Conservation (phyloP, 2,797 vertebrate genomes). For the Bovichtus variegatus region DNA sequence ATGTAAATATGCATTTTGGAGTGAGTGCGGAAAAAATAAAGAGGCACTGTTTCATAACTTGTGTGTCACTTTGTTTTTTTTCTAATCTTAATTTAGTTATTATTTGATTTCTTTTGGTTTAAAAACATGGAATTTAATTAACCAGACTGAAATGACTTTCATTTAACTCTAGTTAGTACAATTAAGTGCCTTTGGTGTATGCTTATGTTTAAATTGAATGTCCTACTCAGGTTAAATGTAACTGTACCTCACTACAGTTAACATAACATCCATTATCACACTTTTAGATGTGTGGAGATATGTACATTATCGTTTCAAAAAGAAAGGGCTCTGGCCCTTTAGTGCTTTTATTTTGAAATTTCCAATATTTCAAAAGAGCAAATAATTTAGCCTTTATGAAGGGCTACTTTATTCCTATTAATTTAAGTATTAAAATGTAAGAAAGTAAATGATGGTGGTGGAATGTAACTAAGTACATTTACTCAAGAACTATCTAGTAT, state of each 20-base stretch:
- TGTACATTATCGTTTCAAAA: not conserved
- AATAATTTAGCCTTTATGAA: not conserved
- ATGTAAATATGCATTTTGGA: slow-evolving; percentile 91
- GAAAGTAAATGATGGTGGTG: too few species aligned
- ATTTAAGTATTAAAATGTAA: not conserved
- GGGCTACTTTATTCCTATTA: not conserved
- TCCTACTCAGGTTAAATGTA: not conserved
- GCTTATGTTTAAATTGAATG: not conserved
- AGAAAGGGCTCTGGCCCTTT: not conserved
- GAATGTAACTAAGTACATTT: too few species aligned
- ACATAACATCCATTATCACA: not conserved
- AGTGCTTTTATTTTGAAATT: not conserved
- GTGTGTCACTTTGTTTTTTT: slow-evolving; percentile 43
- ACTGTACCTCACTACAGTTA: not conserved
- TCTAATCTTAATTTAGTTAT: not conserved
- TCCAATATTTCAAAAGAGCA: not conserved
- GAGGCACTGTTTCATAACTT: slow-evolving; percentile 87
- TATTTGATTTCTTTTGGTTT: too few species aligned
- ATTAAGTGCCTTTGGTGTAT: not conserved
- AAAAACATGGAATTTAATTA: too few species aligned
- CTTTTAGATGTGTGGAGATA: not conserved
- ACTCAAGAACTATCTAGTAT: too few species aligned
- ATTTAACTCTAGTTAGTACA: not conserved
- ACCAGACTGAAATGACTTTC: not conserved
- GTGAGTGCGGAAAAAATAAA: slow-evolving; percentile 88